Percentiles rank a stretch among this genome's conserved stretches.
These are phyloP conservation scores for Australoheros facetus DNA, from an alignment of 2,797 vertebrate species.

Conservation along the genomic window DNA sequence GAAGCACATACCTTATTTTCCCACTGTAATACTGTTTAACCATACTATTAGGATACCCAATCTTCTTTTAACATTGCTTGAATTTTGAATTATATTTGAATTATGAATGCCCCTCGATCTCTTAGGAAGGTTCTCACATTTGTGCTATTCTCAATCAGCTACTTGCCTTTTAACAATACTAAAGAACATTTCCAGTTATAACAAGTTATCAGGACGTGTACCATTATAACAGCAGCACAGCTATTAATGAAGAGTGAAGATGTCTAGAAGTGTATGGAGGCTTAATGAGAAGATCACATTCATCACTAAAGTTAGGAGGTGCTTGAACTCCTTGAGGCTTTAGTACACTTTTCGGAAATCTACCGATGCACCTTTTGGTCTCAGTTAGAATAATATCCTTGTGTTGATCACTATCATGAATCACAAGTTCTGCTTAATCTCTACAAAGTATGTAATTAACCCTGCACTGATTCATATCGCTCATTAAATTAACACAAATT, in stretches of 20 bases:
- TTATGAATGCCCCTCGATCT: constrained; percentile 4
- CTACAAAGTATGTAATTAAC: constrained; percentile 76
- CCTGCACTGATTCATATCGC: constrained; percentile 73
- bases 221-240: background rate
- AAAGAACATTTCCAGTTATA: background rate
- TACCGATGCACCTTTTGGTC: constrained; percentile 49
- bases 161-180: background rate
- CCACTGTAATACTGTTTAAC: background rate
- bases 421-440: constrained; percentile 70
- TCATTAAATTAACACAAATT: constrained; percentile 71
- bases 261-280: constrained; percentile 27
- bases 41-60: background rate
- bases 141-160: background rate
- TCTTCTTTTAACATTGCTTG: background rate
- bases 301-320: constrained; percentile 41
- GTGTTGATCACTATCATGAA: constrained; percentile 72
- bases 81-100: constrained; percentile 2
- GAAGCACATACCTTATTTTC: background rate
- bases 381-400: constrained; percentile 66
- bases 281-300: constrained; percentile 52
- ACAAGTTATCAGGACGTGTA: constrained; percentile 4
- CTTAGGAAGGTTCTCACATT: background rate
- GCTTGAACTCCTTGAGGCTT: constrained; percentile 55
- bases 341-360: constrained; percentile 46
- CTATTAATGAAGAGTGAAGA: constrained; percentile 40